Conservation (phyloP, 30 jellyfish, hydroid and myxozoan genomes). For the Aurelia sp. region DNA sequence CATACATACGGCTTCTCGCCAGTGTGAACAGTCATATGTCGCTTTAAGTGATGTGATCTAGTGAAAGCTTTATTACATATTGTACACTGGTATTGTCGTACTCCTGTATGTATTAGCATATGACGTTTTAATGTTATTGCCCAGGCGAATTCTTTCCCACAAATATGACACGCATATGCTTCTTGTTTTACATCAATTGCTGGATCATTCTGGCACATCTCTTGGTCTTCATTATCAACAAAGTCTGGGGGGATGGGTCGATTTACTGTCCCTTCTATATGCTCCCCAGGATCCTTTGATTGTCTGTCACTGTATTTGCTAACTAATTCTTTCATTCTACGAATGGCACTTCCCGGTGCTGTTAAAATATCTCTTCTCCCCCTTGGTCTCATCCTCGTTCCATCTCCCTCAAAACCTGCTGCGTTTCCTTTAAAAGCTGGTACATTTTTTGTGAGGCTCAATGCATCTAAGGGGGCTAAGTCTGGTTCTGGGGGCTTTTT, state of each 20-base stretch:
- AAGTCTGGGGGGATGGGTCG: conserved; percentile 32
- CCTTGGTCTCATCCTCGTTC: conserved; percentile 10
- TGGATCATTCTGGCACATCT: conserved; percentile 13
- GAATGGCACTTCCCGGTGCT: conserved; percentile 73
- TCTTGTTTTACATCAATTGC: conserved; percentile 29
- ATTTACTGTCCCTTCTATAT: conserved; percentile 2
- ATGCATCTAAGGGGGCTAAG: conserved; percentile 46
- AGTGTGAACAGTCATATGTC: conserved; percentile 70
- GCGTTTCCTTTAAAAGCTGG: conserved; percentile 15
- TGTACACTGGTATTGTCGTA: conserved; percentile 59
- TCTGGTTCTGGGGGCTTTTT: conserved; percentile 46
- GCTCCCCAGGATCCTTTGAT: conserved; percentile 18
- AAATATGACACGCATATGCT: conserved; percentile 61
- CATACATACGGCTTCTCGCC: conserved; percentile 75
- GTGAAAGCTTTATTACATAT: conserved; percentile 64
- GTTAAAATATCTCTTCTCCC: conserved; percentile 50
- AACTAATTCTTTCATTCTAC: conserved; percentile 68
- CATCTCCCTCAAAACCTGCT: conserved; percentile 10
- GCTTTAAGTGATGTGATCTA: conserved; percentile 59
- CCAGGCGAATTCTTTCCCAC: conserved; percentile 76
- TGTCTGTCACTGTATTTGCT: conserved; percentile 68
- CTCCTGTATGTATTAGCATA: conserved; percentile 66
- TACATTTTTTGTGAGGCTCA: conserved; percentile 28
- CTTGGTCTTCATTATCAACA: conserved; percentile 22
- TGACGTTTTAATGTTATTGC: conserved; percentile 69